phyloP scores from a whole-genome alignment of 1,140 invertebrate species.

The Dreissena rostriformis region DNA sequence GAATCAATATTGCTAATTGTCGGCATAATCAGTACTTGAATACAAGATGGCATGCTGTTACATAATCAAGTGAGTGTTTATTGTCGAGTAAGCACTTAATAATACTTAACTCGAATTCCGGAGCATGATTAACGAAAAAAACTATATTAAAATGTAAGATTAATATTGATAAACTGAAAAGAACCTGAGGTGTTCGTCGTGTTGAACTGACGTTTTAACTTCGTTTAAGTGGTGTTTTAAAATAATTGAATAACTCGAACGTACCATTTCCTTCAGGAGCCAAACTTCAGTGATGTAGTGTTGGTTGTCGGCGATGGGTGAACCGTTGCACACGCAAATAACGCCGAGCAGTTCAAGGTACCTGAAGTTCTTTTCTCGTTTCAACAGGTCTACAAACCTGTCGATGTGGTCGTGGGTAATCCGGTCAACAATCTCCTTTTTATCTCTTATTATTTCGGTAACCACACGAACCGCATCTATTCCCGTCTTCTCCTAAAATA shows the following conservation, averaged over 20 bases:
- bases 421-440: constrained; percentile 79
- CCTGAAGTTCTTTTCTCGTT: constrained; percentile 77
- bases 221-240: not conserved
- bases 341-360: constrained; percentile 78
- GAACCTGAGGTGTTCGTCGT: too few species aligned
- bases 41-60: too few species aligned
- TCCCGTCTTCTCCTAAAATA: constrained; percentile 74
- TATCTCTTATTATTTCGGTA: constrained; percentile 79
- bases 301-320: constrained; percentile 79
- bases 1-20: too few species aligned
- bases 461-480: constrained; percentile 79
- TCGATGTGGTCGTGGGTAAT: constrained; percentile 77
- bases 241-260: not conserved
- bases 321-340: constrained; percentile 79
- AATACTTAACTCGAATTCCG: too few species aligned
- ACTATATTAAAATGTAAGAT: too few species aligned
- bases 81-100: too few species aligned
- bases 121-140: too few species aligned
- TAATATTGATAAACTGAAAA: too few species aligned
- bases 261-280: constrained; percentile 65
- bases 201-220: too few species aligned
- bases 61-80: too few species aligned
- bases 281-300: constrained; percentile 78
- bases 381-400: constrained; percentile 75
- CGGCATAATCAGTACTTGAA: too few species aligned